These are phyloP conservation scores for Mustelus asterias DNA, from an alignment of 2,113 vertebrate species.

Conservation along the genomic window DNA sequence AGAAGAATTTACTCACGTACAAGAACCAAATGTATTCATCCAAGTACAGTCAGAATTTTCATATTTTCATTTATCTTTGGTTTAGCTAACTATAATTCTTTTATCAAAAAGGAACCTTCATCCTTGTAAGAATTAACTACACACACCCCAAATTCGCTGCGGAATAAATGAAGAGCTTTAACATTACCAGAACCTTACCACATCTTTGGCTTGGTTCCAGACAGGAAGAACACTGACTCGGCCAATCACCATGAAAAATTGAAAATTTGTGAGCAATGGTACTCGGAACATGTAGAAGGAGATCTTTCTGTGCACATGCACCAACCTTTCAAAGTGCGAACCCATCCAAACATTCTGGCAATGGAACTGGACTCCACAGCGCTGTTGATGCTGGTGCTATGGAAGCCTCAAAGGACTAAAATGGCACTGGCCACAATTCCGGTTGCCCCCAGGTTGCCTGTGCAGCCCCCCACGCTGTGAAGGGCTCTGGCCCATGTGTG, in stretches of 20 bases:
- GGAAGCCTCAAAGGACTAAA: background rate
- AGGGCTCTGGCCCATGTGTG: background rate
- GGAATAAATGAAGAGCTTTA: background rate
- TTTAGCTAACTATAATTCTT: slow-evolving; percentile 95
- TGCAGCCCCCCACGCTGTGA: background rate
- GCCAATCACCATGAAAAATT: background rate
- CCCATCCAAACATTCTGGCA: background rate
- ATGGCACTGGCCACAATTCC: background rate
- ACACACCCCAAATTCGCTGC: background rate
- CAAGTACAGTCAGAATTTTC: slow-evolving; percentile 96
- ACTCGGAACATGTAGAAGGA: background rate
- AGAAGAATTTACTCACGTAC: slow-evolving; percentile 84
- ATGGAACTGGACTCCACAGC: background rate
- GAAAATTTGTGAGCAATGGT: background rate
- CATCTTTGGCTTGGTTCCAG: background rate
- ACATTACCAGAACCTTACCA: background rate
- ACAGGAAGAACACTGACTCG: background rate
- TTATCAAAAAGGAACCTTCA: slow-evolving; percentile 75
- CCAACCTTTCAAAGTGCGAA: background rate
- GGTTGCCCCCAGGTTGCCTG: background rate
- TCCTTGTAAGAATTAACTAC: background rate
- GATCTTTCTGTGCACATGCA: background rate
- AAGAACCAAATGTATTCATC: slow-evolving; percentile 96
- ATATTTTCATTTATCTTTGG: slow-evolving; percentile 96
- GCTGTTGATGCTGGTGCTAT: background rate